Evolutionary conservation across 1,140 invertebrate genomes (phyloP), one percentile per base, ranked within the genome.

Genomic region (Rhopalosiphum maidis): DNA sequence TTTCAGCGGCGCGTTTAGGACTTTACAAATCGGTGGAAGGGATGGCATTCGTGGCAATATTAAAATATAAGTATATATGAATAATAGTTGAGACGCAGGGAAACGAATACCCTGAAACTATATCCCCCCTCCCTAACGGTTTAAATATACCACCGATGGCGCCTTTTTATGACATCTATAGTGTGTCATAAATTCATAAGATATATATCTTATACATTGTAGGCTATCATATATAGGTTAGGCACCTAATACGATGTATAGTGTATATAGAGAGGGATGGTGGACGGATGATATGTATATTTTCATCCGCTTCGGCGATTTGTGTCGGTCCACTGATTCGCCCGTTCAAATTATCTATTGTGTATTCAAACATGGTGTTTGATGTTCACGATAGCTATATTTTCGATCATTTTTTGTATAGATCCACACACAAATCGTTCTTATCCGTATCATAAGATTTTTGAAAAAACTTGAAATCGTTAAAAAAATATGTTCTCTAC

Each of bases 271-370:
- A 77, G 60, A 77, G 30, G 60, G 4, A n/a, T n/a, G 60, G 60
- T n/a, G 30, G 60, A 77, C 15, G 60, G 60, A 77, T 77, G 60
- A 77, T 77, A 77, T 77, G 60, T 77, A 77, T 77, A 77, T 77
- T n/a, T n/a, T n/a, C 30, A 77, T 77, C 60, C 30, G 60, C 60
- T n/a, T 77, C 60, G n/a, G 5, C 15, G 30, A 35, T 77, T 77
- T 77, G 11, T 77, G 15, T n/a, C 60, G 60, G 60, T 77, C 15
- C 60, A 77, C 60, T n/a, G 60, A 77, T 77, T 77, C 30, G 30
- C 60, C n/a, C 30, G 30, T 77, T n/a, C 30, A 77, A n/a, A 77
- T n/a, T 68, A 77, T 77, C 30, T 77, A n/a, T 77, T 77, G 60
- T 77, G 60, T 77, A n/a, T 18, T n/a, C n/a, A 77, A 77, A 77